Conservation (phyloP, 2,797 vertebrate genomes). For the Heliangelus exortis region DNA sequence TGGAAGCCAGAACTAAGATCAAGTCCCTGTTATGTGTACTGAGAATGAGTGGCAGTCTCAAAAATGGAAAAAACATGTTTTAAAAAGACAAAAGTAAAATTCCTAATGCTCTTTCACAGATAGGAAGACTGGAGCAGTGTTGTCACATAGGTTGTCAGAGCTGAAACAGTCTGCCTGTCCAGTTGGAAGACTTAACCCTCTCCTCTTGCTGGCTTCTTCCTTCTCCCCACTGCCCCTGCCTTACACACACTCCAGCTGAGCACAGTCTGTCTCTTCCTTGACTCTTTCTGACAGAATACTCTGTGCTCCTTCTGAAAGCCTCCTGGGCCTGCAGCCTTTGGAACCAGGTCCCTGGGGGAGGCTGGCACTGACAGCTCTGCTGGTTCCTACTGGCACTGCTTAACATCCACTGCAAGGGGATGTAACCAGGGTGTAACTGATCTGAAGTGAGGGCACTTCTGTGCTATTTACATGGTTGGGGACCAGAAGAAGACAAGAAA, state of each 20-base stretch:
- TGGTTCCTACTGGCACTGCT: neutral
- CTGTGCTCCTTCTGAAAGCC: constrained; percentile 29
- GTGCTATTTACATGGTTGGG: neutral
- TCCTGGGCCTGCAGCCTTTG: neutral
- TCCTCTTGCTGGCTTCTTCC: neutral
- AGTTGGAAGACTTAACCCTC: neutral
- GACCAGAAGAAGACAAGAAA: neutral
- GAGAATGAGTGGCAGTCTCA: neutral
- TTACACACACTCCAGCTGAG: neutral
- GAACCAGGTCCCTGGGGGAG: neutral
- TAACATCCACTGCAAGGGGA: neutral
- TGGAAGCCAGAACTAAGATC: neutral
- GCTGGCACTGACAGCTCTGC: neutral
- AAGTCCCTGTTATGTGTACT: neutral
- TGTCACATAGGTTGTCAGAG: neutral
- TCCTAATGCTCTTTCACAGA: neutral
- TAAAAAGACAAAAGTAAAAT: neutral
- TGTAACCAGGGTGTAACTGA: neutral
- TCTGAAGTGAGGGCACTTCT: neutral
- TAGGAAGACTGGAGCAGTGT: neutral
- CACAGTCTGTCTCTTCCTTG: neutral
- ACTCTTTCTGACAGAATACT: constrained; percentile 11
- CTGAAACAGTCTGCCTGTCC: neutral
- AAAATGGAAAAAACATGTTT: neutral
- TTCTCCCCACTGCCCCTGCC: neutral